Conservation (phyloP, 2,888 invertebrate genomes). For the Phania funesta region DNA sequence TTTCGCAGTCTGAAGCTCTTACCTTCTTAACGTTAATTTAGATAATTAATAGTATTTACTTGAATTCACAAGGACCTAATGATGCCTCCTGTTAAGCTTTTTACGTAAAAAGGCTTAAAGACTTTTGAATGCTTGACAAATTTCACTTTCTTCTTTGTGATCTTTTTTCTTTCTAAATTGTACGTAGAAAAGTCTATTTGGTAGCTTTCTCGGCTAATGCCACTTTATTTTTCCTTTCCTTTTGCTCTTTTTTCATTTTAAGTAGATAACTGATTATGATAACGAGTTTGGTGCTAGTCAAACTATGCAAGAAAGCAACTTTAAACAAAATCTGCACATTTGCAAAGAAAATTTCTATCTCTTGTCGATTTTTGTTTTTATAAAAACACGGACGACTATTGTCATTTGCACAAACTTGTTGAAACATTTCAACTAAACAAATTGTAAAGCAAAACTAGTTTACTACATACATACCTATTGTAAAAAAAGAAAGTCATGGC, state of each 20-base stretch:
- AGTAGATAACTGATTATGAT: conserved; percentile 56
- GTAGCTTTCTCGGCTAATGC: background rate
- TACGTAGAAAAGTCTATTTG: conserved; percentile 21
- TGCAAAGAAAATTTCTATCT: conserved; percentile 46
- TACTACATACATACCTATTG: conserved; percentile 4
- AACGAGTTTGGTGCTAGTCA: conserved; percentile 79
- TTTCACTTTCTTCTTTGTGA: conserved; percentile 35
- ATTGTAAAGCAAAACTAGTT: conserved; percentile 36
- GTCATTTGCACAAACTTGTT: conserved; percentile 66
- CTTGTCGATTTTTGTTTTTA: background rate
- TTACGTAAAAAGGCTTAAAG: background rate
- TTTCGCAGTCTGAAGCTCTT: background rate
- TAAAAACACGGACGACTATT: conserved; percentile 47
- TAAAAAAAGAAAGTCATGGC: conserved; percentile 45
- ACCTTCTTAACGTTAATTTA: conserved; percentile 15
- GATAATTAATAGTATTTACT: conserved; percentile 47
- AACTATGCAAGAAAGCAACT: conserved; percentile 68
- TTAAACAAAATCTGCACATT: conserved; percentile 60
- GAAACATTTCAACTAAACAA: conserved; percentile 48
- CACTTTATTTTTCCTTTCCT: background rate
- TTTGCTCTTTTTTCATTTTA: conserved; percentile 1
- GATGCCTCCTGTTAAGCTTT: conserved; percentile 18
- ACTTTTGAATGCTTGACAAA: conserved; percentile 29
- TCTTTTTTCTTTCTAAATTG: conserved; percentile 10
- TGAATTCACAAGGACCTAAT: conserved; percentile 33